These are phyloP conservation scores for Luscinia luscinia DNA, from an alignment of 2,797 vertebrate genomes.

Conservation along the genomic window DNA sequence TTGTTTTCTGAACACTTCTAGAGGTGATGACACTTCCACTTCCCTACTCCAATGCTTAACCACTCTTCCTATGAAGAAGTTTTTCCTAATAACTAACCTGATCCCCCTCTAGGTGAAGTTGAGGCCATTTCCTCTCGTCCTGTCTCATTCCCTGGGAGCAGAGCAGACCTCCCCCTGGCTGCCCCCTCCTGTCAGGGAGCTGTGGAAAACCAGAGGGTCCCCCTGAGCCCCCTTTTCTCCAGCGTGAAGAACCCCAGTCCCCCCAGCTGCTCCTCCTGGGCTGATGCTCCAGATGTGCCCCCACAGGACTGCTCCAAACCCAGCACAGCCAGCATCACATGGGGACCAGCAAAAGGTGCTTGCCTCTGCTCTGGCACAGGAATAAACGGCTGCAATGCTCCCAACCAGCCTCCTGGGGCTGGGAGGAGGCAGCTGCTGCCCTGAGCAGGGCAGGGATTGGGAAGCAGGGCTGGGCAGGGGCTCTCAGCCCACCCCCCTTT, in stretches of 20 bases:
- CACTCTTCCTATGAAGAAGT: background rate
- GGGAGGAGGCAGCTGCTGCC: constrained; percentile 5
- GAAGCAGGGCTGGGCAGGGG: background rate
- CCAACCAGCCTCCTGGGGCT: background rate
- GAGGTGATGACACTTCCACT: background rate
- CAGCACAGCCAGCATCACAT: background rate
- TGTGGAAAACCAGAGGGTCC: background rate
- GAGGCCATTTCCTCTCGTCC: accelerated
- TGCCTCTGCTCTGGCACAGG: background rate
- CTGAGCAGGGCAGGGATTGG: background rate
- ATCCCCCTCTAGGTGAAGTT: background rate
- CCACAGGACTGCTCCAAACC: background rate
- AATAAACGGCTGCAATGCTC: constrained; percentile 34
- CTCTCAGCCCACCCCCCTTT: background rate
- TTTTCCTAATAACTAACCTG: background rate
- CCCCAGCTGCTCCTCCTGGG: background rate
- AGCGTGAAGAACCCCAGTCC: background rate
- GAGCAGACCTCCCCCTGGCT: accelerated
- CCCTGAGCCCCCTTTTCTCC: background rate
- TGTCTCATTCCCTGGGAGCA: background rate
- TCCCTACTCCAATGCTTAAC: background rate
- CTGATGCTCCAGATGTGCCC: background rate
- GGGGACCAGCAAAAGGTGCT: background rate
- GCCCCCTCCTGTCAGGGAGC: background rate
- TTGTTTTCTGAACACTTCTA: background rate